Evolutionary conservation across 2,888 invertebrate species (phyloP).

Genomic region (Hemicrepidius hirtus): DNA sequence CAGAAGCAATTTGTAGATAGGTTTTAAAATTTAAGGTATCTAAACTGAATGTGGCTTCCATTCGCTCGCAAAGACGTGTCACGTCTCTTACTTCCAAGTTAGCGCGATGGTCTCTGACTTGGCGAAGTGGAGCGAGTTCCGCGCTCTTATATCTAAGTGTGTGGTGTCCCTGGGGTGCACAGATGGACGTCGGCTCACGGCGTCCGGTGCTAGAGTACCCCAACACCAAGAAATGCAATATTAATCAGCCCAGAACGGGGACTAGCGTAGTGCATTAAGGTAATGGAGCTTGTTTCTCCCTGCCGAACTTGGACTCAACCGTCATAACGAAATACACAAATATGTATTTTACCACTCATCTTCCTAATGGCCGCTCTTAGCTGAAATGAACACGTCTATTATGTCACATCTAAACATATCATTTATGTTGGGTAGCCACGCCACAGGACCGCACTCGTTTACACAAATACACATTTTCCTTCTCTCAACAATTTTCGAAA

Average conservation of each 20-base stretch:
- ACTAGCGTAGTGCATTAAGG: conserved; percentile 72
- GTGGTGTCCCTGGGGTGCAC: conserved; percentile 63
- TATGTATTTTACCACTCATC: conserved; percentile 53
- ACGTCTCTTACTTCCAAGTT: conserved; percentile 63
- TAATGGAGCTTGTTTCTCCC: conserved; percentile 69
- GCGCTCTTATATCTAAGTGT: conserved; percentile 60
- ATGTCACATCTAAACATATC: conserved; percentile 42
- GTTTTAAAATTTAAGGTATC: conserved; percentile 68
- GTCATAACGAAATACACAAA: conserved; percentile 55
- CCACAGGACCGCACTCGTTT: conserved; percentile 21
- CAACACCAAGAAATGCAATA: conserved; percentile 77
- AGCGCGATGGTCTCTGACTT: conserved; percentile 60
- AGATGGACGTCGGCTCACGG: conserved; percentile 66
- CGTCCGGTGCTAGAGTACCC: conserved; percentile 65
- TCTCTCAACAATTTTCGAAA: too few species aligned
- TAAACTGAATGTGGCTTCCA: conserved; percentile 60
- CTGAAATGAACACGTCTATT: conserved; percentile 48
- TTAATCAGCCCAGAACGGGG: conserved; percentile 75
- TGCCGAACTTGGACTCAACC: conserved; percentile 53
- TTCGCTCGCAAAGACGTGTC: conserved; percentile 64
- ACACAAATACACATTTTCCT: background rate
- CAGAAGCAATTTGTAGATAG: conserved; percentile 66
- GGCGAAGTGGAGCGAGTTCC: conserved; percentile 54
- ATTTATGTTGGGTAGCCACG: conserved; percentile 36
- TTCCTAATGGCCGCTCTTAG: conserved; percentile 50